Base-by-base conservation (phyloP, 2,113 vertebrate species). In the Apteryx mantelli region DNA sequence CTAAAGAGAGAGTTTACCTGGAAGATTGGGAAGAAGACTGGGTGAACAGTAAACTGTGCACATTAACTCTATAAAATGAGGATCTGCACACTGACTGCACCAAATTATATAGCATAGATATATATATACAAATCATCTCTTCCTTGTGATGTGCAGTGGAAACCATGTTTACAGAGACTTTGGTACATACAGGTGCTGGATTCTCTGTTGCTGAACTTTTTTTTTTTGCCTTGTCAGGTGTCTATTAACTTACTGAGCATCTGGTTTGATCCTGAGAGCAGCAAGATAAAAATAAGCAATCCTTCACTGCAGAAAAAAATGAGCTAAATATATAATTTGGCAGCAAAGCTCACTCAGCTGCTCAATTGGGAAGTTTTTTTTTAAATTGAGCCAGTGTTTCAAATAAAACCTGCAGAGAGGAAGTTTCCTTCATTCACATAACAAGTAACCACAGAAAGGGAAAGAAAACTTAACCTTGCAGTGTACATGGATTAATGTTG, bases 201-300 rank as follows among this genome's bases (percentile, higher is more conserved):
- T 93, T 86, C 63, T 60, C 5, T 26, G 36, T 13, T 70, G 36
- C 8, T 26, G 21, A 60, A 60, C 42, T 82, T 26, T 89, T 91
- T 76, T 25, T 88, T 92, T 78, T 75, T 13, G 36, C 34, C 30
- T 18, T 60, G 34, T 82, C 75, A 83, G 48, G 2, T 2, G 10
- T 81, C 77, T 74, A 17, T 86, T 88, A 91, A 32, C 71, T 93
- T 18, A 10, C 18, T 70, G 79, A 95, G 50, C 73, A 90, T 44
- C 82, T 95, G 58, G 28, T 89, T 91, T 90, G 50, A 77, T 94
- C 76, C 60, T 32, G 18, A 92, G 82, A 25, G 42, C 48, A 3
- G 3, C 82, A 75, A 68, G 50, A 93, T 32, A 77, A 86, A 95
- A 96, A 88, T 42, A 14, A 92, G 48, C 74, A 88, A 63, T 88